A percentile compares a stretch with the other conserved stretches of the same genome.
Conservation (phyloP, 2,888 invertebrate species). For the Mesoligia furuncula region DNA sequence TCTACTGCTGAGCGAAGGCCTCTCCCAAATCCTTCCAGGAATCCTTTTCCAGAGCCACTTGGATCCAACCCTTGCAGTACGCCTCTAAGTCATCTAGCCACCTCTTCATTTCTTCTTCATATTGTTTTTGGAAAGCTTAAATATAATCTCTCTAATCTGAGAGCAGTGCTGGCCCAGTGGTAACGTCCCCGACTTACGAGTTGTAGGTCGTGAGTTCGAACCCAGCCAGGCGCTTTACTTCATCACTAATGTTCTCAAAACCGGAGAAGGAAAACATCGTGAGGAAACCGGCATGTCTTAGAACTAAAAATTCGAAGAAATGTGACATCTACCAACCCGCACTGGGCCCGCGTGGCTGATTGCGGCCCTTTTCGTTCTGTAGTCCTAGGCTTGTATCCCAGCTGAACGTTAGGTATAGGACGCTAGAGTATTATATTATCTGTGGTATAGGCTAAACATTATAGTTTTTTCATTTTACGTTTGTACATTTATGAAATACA, state of each 20-base stretch:
- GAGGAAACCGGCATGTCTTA: background rate
- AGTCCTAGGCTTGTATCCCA: no score
- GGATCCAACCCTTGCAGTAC: background rate
- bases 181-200: no score
- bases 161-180: background rate
- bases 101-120: background rate
- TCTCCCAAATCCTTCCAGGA: background rate
- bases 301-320: background rate
- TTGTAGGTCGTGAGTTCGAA: no score
- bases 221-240: no score
- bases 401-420: no score
- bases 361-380: no score
- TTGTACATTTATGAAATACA: no score
- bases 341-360: background rate
- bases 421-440: no score
- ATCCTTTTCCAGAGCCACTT: background rate
- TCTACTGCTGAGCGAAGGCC: background rate
- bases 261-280: background rate
- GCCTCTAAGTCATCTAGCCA: background rate
- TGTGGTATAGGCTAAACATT: no score
- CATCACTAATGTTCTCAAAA: background rate
- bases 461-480: no score
- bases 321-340: background rate
- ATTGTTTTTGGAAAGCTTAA: background rate
- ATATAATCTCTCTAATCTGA: background rate